Base-by-base conservation (phyloP, 2,888 invertebrate genomes). In the Drosophila robusta region DNA sequence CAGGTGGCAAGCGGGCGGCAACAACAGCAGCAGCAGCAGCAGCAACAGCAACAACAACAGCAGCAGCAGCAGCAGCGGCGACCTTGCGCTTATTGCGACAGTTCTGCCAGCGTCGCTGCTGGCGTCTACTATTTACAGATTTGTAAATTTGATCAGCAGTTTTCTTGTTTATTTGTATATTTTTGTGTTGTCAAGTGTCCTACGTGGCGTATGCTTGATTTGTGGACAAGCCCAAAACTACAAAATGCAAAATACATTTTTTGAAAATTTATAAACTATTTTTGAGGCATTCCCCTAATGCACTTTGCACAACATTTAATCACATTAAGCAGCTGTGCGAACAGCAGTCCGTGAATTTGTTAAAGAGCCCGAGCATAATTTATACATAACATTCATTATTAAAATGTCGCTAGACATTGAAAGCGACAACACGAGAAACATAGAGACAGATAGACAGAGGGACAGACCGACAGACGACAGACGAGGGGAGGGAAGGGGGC, bases 41-140 rank as follows among this genome's bases (percentile, higher is more conserved):
- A 67, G 41, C 57, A 70, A 24, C 69, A 71, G 41, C 57, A 63
- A 22, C 49, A 65, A 42, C 57, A 60, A 51, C 55, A 57, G 39
- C 39, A 36, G 22, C 34, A 75, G 50, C 42, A 54, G 12, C 51
- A 70, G 54, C 67, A 75, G 29, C 71, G 56, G 80, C 81, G 89
- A 83, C 89, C 89, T 89, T 89, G 89, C 87, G 90, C 85, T 78
- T 82, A 87, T 80, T 89, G 86, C 80, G 72, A 78, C 70, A 74
- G 60, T 61, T 45, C 54, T 46, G 67, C 42, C 45, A 12, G 44
- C 63, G 45, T 39, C 46, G 46, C 76, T 50, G 74, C 42, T 29
- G 32, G 26, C 73, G 58, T 57, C 81, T 78, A 75, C 83, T 64
- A 45, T 52, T 61, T 49, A 64, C 22, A 63, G 50, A 46, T 69